Base-by-base conservation (phyloP, 2,888 invertebrate genomes). In the Idaea dimidiata region DNA sequence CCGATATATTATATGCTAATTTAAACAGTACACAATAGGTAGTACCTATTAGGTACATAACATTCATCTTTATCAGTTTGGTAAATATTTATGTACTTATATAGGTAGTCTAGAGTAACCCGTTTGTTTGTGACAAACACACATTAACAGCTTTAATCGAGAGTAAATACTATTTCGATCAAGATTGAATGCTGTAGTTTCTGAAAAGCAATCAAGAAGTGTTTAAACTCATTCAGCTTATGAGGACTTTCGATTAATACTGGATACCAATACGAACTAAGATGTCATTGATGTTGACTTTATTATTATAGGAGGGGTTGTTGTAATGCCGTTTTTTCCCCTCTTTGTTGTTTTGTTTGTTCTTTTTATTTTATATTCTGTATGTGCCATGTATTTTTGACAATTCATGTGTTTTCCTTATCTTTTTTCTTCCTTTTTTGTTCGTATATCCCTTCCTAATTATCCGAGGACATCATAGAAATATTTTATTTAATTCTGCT, bases 181-280 rank as follows among this genome's bases (percentile, higher is more conserved):
- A 56, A 10, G 56, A 57, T 60, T 58, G 43, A n/a, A 55, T 16
- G 54, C 31, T n/a, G 5, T 17, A 54, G 59, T 59, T 63, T 59
- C 53, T 64, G 54, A 62, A 54, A 64, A 60, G n/a, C 58, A 32
- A 62, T 58, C 17, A 62, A 59, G 59, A 58, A 43, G 58, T 58
- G 59, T 58, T 57, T 18, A 24, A 43, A n/a, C 18, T 33, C 55
- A 16, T 43, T 43, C 43, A 43, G 43, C 43, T 43, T 43, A 43
- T 43, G 43, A 43, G 43, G 43, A 43, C 43, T 33, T 61, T 59
- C 16, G 17, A 10, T 17, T 57, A 57, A 58, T n/a, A 43, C 6
- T 31, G 10, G 55, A 58, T 55, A 55, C 14, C 16, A 58, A 61
- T 32, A 54, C 10, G 33, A 10, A 54, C 17, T 60, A 10, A 17